Percentiles rank a stretch among this genome's conserved stretches.
These are phyloP conservation scores for Toxonevra muliebris DNA, from an alignment of 2,888 invertebrate genomes.

Conservation along the genomic window DNA sequence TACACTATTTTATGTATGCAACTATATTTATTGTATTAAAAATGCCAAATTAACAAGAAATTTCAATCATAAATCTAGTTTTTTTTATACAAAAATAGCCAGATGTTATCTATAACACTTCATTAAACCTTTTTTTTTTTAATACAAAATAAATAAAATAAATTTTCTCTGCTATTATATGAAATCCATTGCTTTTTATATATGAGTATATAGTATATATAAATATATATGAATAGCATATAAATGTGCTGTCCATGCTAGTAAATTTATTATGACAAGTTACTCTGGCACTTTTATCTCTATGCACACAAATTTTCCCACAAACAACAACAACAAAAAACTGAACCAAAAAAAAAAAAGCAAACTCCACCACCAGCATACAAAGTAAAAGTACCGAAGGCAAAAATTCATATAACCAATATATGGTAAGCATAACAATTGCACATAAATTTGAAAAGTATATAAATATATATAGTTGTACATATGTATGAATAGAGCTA, in stretches of 20 bases:
- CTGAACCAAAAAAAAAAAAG: too few species aligned
- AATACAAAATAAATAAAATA: constrained; percentile 42
- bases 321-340: constrained; percentile 7
- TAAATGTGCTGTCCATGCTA: constrained; percentile 44
- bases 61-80: not conserved
- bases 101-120: constrained; percentile 28
- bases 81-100: constrained; percentile 1
- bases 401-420: too few species aligned
- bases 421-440: constrained; percentile 11
- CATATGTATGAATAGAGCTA: too few species aligned
- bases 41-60: constrained; percentile 10
- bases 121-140: constrained; percentile 38
- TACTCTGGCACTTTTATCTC: constrained; percentile 62
- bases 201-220: not conserved
- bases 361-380: too few species aligned
- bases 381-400: too few species aligned
- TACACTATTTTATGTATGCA: not conserved
- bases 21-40: not conserved
- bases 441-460: constrained; percentile 23
- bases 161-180: not conserved
- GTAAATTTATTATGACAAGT: constrained; percentile 63
- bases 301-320: constrained; percentile 55
- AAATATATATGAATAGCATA: constrained; percentile 48
- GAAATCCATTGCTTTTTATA: constrained; percentile 8
- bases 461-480: constrained; percentile 20